Conservation (phyloP, 2,888 invertebrate genomes). For the Phragmatobia fuliginosa region DNA sequence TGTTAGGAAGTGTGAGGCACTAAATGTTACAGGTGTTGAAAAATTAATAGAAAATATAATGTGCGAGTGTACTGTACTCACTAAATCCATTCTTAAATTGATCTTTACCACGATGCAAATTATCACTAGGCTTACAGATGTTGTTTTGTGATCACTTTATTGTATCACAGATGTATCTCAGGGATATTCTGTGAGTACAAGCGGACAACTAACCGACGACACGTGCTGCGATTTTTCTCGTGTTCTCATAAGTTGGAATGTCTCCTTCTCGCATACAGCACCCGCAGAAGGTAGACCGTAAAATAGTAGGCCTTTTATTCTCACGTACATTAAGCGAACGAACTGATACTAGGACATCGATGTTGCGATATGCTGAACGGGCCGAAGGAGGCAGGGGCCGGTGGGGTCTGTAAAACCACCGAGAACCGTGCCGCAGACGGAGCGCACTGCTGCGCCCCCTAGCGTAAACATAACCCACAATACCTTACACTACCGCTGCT, state of each 20-base stretch:
- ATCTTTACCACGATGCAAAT: slow-evolving; percentile 77
- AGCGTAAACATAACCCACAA: slow-evolving; percentile 72
- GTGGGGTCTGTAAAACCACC: slow-evolving; percentile 73
- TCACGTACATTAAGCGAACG: slow-evolving; percentile 86
- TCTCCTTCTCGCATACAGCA: slow-evolving; percentile 95
- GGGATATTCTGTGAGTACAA: slow-evolving; percentile 81
- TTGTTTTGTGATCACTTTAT: slow-evolving; percentile 84
- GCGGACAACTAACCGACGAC: slow-evolving; percentile 78
- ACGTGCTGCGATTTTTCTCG: slow-evolving; percentile 81
- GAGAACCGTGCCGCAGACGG: slow-evolving; percentile 73
- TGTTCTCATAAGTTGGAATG: slow-evolving; percentile 86
- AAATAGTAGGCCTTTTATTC: slow-evolving; percentile 85
- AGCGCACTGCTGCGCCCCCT: slow-evolving; percentile 59
- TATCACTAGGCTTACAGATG: slow-evolving; percentile 82
- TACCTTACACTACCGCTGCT: slow-evolving; percentile 69
- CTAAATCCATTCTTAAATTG: slow-evolving; percentile 73
- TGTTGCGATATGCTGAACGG: slow-evolving; percentile 77
- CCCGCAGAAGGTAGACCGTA: slow-evolving; percentile 91
- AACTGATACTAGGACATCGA: slow-evolving; percentile 83
- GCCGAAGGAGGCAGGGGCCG: slow-evolving; percentile 84
- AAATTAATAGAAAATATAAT: slow-evolving; percentile 57
- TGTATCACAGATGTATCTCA: slow-evolving; percentile 84
- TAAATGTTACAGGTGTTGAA: slow-evolving; percentile 68
- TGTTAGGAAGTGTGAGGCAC: slow-evolving; percentile 25
- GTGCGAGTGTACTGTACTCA: slow-evolving; percentile 67